These are phyloP conservation scores for Andricus grossulariae DNA, from an alignment of 1,140 invertebrate genomes.

Conservation along the genomic window DNA sequence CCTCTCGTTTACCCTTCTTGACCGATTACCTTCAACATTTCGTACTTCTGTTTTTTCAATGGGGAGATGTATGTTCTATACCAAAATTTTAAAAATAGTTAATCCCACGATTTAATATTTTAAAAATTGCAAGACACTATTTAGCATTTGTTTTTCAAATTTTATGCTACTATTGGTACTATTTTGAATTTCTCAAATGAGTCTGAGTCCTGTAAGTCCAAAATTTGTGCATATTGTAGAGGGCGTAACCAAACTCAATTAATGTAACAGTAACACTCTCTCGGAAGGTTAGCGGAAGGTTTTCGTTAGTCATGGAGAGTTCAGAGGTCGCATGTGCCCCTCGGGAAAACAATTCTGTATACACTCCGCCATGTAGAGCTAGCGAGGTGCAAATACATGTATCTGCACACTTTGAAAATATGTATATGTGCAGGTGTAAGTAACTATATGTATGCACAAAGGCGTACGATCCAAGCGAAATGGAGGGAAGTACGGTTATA, in stretches of 20 bases:
- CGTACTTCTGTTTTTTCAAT: too few relatives aligned
- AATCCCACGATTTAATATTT: too few relatives aligned
- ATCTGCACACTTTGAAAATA: conserved; percentile 11
- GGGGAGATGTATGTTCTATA: too few relatives aligned
- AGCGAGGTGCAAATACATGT: conserved; percentile 1
- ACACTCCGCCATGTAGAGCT: background rate
- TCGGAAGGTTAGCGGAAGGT: background rate
- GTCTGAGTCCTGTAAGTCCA: too few relatives aligned
- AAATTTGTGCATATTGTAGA: too few relatives aligned
- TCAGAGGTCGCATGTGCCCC: conserved; percentile 11
- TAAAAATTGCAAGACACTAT: too few relatives aligned
- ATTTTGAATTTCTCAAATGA: too few relatives aligned
- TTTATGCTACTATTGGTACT: too few relatives aligned
- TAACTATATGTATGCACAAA: background rate
- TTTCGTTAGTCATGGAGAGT: background rate
- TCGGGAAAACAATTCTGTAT: conserved; percentile 12
- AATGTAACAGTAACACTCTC: background rate
- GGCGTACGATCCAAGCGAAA: conserved; percentile 5
- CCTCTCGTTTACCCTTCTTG: too few relatives aligned
- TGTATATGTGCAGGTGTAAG: background rate
- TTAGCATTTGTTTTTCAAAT: too few relatives aligned
- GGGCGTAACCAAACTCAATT: background rate
- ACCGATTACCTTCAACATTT: too few relatives aligned
- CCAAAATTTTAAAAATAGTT: too few relatives aligned
- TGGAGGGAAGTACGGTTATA: conserved; percentile 5